Percentiles rank a stretch among this genome's conserved stretches.
Conservation (phyloP, 2,113 vertebrate species). For the Ictidomys tridecemlineatus region DNA sequence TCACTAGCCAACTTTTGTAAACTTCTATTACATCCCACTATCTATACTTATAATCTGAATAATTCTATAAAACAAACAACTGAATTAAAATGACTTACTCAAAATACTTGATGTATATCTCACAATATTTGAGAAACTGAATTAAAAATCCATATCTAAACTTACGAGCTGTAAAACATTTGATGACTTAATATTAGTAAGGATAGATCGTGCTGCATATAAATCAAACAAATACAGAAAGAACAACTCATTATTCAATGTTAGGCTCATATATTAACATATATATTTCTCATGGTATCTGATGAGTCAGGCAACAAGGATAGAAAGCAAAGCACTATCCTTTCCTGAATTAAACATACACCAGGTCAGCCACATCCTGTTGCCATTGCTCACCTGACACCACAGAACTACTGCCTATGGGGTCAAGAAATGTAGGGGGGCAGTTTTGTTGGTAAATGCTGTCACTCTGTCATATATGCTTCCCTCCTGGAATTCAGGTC, state of each 20-base stretch:
- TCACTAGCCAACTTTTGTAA: not conserved
- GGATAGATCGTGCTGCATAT: not conserved
- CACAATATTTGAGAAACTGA: not conserved
- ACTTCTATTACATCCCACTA: not conserved
- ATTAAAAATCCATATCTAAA: not conserved
- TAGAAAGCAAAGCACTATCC: fast-evolving
- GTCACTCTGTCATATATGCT: not conserved
- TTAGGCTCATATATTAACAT: not conserved
- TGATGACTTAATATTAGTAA: not conserved
- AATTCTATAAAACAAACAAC: not conserved
- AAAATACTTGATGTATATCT: not conserved
- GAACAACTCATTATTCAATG: not conserved
- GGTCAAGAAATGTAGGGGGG: not conserved
- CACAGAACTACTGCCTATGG: not conserved
- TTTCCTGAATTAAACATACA: not conserved
- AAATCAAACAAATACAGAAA: not conserved
- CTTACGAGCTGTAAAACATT: not conserved
- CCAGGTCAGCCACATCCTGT: too few relatives aligned
- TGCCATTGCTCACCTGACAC: too few relatives aligned
- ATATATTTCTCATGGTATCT: fast-evolving
- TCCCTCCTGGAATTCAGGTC: not conserved
- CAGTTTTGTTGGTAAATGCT: not conserved
- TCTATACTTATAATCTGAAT: not conserved
- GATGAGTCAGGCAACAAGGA: not conserved
- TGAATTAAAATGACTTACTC: not conserved